phyloP scores from a whole-genome alignment of 2,113 vertebrate species.

The Odocoileus virginianus region DNA sequence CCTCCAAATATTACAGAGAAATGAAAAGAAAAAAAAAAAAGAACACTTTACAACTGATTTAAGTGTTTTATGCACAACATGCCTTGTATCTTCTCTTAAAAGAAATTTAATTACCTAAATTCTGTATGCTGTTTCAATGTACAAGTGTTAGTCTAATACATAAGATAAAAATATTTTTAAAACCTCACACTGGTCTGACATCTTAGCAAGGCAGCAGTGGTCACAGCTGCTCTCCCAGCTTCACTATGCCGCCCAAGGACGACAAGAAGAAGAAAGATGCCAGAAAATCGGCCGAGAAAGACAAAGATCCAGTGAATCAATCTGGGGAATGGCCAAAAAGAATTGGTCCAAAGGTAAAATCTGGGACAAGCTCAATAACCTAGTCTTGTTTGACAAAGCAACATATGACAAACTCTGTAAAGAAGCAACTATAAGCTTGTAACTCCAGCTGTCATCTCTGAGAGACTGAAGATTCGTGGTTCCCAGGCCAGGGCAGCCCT shows the following conservation, averaged over 20 bases:
- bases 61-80: neutral
- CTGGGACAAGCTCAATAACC: neutral
- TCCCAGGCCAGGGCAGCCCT: neutral
- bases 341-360: neutral
- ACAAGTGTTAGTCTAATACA: constrained; percentile 15
- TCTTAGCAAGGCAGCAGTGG: neutral
- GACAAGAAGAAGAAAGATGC: neutral
- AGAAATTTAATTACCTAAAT: constrained; percentile 20
- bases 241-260: neutral
- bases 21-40: neutral
- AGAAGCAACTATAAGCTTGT: neutral
- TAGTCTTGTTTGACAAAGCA: neutral
- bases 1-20: constrained; percentile 14
- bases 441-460: neutral
- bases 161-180: constrained; percentile 37
- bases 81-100: constrained; percentile 36
- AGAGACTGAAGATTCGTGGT: neutral
- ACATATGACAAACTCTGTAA: neutral
- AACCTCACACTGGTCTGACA: neutral
- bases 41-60: neutral
- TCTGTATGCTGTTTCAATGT: constrained; percentile 1
- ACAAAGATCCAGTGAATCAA: neutral
- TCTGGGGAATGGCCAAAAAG: neutral
- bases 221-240: neutral
- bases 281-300: neutral